Evolutionary conservation across 2,888 invertebrate species (phyloP).

Genomic region (Cephus pygmeus): DNA sequence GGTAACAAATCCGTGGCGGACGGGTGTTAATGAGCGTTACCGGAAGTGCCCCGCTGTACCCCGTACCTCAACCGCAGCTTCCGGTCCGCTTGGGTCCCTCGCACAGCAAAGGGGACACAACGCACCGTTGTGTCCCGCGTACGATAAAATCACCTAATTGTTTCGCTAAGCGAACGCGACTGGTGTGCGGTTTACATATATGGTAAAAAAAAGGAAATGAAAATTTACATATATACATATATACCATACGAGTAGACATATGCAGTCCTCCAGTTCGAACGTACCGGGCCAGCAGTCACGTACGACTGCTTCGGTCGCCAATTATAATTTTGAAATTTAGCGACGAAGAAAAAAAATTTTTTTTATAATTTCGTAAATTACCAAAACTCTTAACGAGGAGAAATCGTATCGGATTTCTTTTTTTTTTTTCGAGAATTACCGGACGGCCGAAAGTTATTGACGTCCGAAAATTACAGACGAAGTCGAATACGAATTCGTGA

Average conservation of each 20-base stretch:
- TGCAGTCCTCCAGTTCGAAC: not conserved
- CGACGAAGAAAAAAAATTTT: not conserved
- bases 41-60: slow-evolving; percentile 52
- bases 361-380: too few species aligned
- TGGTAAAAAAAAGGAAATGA: not conserved
- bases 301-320: not conserved
- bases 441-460: not conserved
- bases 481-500: not conserved
- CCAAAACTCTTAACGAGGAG: not conserved
- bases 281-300: not conserved
- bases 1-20: slow-evolving; percentile 61
- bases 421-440: not conserved
- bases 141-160: slow-evolving; percentile 66
- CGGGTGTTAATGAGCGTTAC: slow-evolving; percentile 64
- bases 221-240: slow-evolving; percentile 8
- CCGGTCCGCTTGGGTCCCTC: slow-evolving; percentile 57
- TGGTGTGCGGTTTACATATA: slow-evolving; percentile 39
- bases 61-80: slow-evolving; percentile 47
- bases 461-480: not conserved
- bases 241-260: not conserved
- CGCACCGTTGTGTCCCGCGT: slow-evolving; percentile 47
- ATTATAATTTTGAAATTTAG: not conserved
- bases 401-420: not conserved
- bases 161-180: slow-evolving; percentile 66
- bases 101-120: slow-evolving; percentile 52